Conservation (phyloP, 2,888 invertebrate genomes). For the Drosophila ezoana region DNA sequence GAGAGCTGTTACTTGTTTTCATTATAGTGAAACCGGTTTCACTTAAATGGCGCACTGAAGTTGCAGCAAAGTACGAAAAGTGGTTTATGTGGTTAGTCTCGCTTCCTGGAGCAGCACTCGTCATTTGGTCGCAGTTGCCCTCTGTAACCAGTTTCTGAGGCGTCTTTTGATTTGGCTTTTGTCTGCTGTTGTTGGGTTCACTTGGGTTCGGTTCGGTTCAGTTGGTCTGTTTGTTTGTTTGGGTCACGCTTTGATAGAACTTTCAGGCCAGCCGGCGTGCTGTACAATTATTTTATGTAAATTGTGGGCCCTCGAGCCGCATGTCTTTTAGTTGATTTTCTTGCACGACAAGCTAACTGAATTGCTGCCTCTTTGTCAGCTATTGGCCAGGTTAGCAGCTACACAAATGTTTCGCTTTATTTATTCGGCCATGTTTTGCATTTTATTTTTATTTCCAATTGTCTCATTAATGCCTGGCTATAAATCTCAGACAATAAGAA, state of each 20-base stretch:
- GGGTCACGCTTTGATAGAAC: constrained; percentile 76
- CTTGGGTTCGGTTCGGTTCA: constrained; percentile 25
- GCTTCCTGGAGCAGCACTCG: constrained; percentile 71
- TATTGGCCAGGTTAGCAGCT: constrained; percentile 32
- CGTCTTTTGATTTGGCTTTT: constrained; percentile 60
- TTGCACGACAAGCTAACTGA: constrained; percentile 23
- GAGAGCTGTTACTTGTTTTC: constrained; percentile 14
- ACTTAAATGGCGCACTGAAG: constrained; percentile 63
- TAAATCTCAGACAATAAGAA: constrained; percentile 44
- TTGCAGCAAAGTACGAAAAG: constrained; percentile 65
- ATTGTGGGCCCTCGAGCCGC: constrained; percentile 44
- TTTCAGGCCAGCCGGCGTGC: constrained; percentile 39
- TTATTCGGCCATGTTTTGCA: constrained; percentile 32
- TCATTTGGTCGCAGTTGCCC: constrained; percentile 49
- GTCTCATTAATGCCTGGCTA: constrained; percentile 41
- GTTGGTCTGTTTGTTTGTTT: constrained; percentile 62
- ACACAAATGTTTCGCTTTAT: constrained; percentile 32
- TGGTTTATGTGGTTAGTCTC: constrained; percentile 66
- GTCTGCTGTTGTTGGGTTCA: constrained; percentile 30
- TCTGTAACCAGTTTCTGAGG: constrained; percentile 62
- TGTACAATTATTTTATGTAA: constrained; percentile 70
- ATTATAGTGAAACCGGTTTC: constrained; percentile 56
- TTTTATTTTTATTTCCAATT: constrained; percentile 50
- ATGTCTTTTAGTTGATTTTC: constrained; percentile 31
- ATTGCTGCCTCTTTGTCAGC: constrained; percentile 43